Conservation (phyloP, 2,113 vertebrate genomes). For the Hemicordylus capensis region DNA sequence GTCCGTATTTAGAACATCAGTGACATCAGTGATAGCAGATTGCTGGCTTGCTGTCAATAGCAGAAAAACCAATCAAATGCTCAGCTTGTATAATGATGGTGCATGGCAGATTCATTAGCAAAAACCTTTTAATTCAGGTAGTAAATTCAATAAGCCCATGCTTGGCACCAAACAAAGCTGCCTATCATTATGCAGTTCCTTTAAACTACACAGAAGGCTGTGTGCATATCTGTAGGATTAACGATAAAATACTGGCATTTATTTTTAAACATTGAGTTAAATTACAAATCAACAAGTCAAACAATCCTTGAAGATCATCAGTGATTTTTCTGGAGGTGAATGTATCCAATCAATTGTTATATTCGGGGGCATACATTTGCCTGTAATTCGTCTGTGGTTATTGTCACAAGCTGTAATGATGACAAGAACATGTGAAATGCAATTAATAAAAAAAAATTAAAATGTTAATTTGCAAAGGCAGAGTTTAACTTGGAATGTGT, state of each 20-base stretch:
- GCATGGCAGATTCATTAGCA: slow-evolving; percentile 17
- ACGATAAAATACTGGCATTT: not conserved
- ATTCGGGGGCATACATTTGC: too few relatives aligned
- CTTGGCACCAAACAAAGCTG: not conserved
- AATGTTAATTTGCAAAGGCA: not conserved
- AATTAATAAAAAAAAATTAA: too few relatives aligned
- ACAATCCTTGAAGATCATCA: not conserved
- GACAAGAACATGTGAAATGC: not conserved
- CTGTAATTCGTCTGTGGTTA: not conserved
- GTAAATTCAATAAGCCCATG: slow-evolving; percentile 23
- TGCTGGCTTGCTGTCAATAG: slow-evolving; percentile 41
- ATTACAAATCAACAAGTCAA: not conserved
- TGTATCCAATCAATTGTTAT: not conserved
- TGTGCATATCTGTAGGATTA: not conserved
- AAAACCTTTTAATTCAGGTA: slow-evolving; percentile 24
- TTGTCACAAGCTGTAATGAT: not conserved
- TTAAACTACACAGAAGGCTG: not conserved
- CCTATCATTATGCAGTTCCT: not conserved
- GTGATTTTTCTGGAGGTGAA: not conserved
- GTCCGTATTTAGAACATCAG: slow-evolving; percentile 36
- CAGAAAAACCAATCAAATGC: slow-evolving; percentile 36
- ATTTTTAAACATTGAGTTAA: not conserved
- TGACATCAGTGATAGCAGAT: slow-evolving; percentile 47
- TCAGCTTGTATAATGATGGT: slow-evolving; percentile 19
- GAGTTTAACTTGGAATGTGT: too few relatives aligned